phyloP scores from a whole-genome alignment of 1,140 invertebrate species.

The Chymomyza costata region DNA sequence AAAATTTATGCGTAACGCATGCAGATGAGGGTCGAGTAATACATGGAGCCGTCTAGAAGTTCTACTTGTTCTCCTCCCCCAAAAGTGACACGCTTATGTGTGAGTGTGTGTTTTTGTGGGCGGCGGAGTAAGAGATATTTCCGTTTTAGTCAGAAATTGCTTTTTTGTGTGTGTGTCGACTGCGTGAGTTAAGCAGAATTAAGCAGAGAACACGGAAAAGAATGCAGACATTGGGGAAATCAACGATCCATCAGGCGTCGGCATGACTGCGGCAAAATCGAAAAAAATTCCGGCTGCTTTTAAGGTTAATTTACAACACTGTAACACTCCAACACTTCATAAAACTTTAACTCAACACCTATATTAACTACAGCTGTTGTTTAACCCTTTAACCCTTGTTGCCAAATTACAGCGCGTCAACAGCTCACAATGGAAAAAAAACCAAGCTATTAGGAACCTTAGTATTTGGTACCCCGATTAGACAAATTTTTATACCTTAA shows the following conservation, averaged over 20 bases:
- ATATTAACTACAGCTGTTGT: slow-evolving; percentile 22
- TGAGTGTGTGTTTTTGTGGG: too few species aligned
- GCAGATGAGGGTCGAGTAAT: slow-evolving; percentile 30
- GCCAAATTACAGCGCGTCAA: slow-evolving; percentile 31
- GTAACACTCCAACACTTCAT: too few species aligned
- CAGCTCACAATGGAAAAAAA: too few species aligned
- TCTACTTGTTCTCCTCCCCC: slow-evolving; percentile 9
- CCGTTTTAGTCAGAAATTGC: slow-evolving; percentile 25
- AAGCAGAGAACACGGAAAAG: background rate
- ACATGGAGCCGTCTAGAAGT: slow-evolving; percentile 1
- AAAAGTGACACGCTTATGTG: slow-evolving; percentile 18
- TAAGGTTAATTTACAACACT: too few species aligned
- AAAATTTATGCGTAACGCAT: slow-evolving; percentile 48
- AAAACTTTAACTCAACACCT: too few species aligned
- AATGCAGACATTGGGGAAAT: background rate
- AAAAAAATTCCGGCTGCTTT: too few species aligned
- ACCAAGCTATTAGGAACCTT: slow-evolving; percentile 6
- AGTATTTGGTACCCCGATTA: slow-evolving; percentile 38
- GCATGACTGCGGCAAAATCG: too few species aligned
- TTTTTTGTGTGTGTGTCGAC: too few species aligned
- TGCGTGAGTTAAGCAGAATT: background rate
- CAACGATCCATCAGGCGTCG: too few species aligned
- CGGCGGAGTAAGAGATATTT: slow-evolving; percentile 1
- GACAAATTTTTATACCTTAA: slow-evolving; percentile 53
- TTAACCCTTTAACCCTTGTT: slow-evolving; percentile 19